phyloP scores from a whole-genome alignment of 2,113 vertebrate genomes.

The Eolophus roseicapilla region DNA sequence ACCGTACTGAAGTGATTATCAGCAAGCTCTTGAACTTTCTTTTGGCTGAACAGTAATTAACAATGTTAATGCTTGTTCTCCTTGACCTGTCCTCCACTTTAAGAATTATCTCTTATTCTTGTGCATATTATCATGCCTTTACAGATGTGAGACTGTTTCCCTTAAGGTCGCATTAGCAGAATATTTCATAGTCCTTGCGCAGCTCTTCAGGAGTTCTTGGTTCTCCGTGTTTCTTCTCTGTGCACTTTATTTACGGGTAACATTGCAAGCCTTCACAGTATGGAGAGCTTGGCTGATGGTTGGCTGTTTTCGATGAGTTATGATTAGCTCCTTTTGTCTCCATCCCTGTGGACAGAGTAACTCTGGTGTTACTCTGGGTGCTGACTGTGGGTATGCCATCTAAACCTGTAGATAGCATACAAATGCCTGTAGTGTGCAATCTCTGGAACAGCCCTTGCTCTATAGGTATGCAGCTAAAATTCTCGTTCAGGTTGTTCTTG shows the following conservation, averaged over 20 bases:
- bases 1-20: neutral
- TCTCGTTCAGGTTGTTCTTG: neutral
- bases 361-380: neutral
- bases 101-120: neutral
- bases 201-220: neutral
- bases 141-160: neutral
- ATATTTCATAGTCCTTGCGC: neutral
- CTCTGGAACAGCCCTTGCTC: neutral
- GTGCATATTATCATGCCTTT: neutral
- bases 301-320: neutral
- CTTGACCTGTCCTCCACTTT: neutral
- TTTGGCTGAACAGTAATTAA: neutral
- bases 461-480: neutral
- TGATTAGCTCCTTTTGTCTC: neutral
- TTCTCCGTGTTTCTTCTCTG: neutral
- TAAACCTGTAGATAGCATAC: neutral
- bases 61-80: neutral
- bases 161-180: neutral
- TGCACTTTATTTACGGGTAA: neutral
- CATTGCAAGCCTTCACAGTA: neutral
- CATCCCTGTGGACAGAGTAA: neutral
- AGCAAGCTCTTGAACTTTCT: neutral
- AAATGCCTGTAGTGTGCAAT: rapidly evolving
- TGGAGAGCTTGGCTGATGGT: neutral
- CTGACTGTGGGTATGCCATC: neutral